phyloP scores from a whole-genome alignment of 2,797 vertebrate species.

The Linurgus olivaceus region DNA sequence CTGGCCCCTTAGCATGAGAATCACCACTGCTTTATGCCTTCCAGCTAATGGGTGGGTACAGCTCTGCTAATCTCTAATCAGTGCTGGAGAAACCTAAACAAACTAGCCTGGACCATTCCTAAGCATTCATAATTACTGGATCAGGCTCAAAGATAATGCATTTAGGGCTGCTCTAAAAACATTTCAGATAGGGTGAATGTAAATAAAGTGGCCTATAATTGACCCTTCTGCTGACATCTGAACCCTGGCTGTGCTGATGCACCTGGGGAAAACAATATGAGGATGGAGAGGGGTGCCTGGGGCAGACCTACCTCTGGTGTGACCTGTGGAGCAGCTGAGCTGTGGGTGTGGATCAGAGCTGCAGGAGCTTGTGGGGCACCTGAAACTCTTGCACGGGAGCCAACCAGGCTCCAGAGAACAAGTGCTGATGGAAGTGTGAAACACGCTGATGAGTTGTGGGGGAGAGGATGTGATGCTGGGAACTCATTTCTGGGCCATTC shows the following conservation, averaged over 20 bases:
- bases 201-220: constrained; percentile 40
- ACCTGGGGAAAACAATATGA: constrained; percentile 9
- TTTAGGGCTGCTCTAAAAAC: constrained; percentile 39
- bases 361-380: neutral
- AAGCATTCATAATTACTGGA: constrained; percentile 16
- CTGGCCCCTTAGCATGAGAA: neutral
- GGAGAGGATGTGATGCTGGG: neutral
- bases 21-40: neutral
- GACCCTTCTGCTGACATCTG: constrained; percentile 26
- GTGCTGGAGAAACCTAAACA: constrained; percentile 29
- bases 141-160: neutral
- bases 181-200: neutral
- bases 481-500: neutral
- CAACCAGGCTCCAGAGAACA: neutral
- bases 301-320: neutral
- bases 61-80: constrained; percentile 40
- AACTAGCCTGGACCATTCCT: constrained; percentile 6
- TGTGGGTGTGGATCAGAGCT: neutral
- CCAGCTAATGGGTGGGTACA: neutral
- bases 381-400: accelerated
- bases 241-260: neutral
- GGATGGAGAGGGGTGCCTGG: neutral
- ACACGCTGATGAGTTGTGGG: neutral
- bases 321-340: neutral
- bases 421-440: neutral